phyloP scores from a whole-genome alignment of 2,113 vertebrate species.

The Hypanus sabinus region DNA sequence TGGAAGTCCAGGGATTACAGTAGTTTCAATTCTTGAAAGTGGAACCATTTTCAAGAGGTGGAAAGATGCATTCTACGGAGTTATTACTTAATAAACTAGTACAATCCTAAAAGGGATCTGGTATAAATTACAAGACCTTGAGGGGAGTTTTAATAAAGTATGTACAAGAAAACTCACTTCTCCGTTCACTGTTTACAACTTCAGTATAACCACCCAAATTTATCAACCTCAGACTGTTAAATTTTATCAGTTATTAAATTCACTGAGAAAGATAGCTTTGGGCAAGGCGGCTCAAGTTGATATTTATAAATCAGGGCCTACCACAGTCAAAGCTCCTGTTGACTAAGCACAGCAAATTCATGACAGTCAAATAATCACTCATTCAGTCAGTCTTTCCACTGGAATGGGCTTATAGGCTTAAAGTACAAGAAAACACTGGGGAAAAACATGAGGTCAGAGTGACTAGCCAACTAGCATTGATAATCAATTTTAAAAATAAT shows the following conservation, averaged over 20 bases:
- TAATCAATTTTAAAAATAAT: not conserved
- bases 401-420: not conserved
- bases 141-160: not conserved
- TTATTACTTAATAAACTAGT: no score
- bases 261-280: not conserved
- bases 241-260: not conserved
- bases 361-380: not conserved
- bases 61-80: no score
- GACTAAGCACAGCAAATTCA: not conserved
- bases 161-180: not conserved
- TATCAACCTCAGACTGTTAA: not conserved
- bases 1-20: no score
- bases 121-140: not conserved
- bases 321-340: not conserved
- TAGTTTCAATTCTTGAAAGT: no score
- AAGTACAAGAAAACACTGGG: not conserved
- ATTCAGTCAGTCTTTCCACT: not conserved
- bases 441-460: not conserved
- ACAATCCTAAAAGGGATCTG: not conserved
- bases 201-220: not conserved
- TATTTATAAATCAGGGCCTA: not conserved
- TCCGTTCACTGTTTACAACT: not conserved
- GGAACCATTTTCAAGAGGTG: no score
- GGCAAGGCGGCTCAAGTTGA: not conserved
- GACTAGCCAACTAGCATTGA: not conserved